phyloP scores from a whole-genome alignment of 2,113 vertebrate genomes.

The Myotis lucifugus region DNA sequence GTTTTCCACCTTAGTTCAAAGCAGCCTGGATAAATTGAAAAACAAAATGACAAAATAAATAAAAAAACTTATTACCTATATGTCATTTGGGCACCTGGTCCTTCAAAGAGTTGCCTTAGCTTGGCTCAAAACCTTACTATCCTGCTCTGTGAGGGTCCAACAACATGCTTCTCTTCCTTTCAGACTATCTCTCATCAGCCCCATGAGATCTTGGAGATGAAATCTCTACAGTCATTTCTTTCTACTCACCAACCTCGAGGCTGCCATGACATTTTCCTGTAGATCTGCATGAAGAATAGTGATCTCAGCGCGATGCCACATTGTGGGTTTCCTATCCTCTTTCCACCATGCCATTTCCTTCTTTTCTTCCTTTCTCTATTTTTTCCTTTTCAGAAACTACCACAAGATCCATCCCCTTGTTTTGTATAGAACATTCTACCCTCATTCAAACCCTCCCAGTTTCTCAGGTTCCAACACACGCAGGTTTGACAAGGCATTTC shows the following conservation, averaged over 20 bases:
- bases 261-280: not conserved
- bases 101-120: not conserved
- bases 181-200: not conserved
- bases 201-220: not conserved
- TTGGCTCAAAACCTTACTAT: not conserved
- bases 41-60: not conserved
- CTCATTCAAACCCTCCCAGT: not conserved
- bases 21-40: not conserved
- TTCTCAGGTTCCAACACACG: not conserved
- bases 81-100: not conserved
- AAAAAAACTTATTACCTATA: not conserved
- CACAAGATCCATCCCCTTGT: not conserved
- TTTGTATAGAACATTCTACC: not conserved
- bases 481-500: not conserved
- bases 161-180: not conserved
- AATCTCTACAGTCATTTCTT: not conserved
- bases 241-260: not conserved
- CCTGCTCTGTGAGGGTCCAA: not conserved
- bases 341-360: too few species aligned
- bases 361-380: not conserved
- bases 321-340: not conserved
- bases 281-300: not conserved
- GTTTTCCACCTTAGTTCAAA: not conserved
- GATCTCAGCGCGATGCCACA: not conserved
- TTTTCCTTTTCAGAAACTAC: not conserved